Percentiles rank a stretch among this genome's conserved stretches.
Conservation (phyloP, 35 echinoderm and acorn worm genomes). For the Nesometra sesokonis region DNA sequence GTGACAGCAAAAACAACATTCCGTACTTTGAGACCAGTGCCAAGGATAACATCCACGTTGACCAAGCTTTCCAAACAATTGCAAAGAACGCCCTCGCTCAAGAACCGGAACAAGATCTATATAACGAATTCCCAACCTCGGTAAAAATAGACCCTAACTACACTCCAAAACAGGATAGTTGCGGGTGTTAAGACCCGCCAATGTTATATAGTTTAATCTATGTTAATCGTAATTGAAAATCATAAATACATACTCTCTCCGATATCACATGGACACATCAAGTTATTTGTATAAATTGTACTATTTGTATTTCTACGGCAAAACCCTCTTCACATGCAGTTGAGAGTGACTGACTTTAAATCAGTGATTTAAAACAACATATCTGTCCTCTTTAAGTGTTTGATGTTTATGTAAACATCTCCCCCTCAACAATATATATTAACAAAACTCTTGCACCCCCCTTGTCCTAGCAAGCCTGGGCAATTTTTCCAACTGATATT, state of each 20-base stretch:
- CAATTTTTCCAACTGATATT: too few relatives aligned
- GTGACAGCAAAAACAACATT: conserved; percentile 98
- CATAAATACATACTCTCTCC: not conserved
- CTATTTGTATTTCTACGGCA: too few relatives aligned
- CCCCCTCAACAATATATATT: too few relatives aligned
- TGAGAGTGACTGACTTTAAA: too few relatives aligned
- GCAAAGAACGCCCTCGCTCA: conserved; percentile 99
- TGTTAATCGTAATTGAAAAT: not conserved
- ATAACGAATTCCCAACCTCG: conserved; percentile 79
- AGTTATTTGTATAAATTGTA: too few relatives aligned
- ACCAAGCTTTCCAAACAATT: conserved; percentile 99
- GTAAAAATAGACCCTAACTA: conserved; percentile 76
- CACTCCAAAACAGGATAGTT: conserved; percentile 63
- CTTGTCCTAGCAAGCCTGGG: too few relatives aligned
- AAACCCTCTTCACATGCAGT: too few relatives aligned
- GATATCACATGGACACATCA: not conserved
- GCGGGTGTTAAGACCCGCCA: conserved; percentile 55
- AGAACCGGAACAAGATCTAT: conserved; percentile 82
- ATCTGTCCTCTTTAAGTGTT: too few relatives aligned
- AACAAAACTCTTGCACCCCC: too few relatives aligned
- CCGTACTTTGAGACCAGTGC: conserved; percentile 99
- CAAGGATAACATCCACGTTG: conserved; percentile 97
- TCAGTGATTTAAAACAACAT: too few relatives aligned
- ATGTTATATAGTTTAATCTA: not conserved
- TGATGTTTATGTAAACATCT: too few relatives aligned